Evolutionary conservation across 2,113 vertebrate genomes (phyloP), one percentile per base, ranked within the genome.

Genomic region (Oplegnathus fasciatus): DNA sequence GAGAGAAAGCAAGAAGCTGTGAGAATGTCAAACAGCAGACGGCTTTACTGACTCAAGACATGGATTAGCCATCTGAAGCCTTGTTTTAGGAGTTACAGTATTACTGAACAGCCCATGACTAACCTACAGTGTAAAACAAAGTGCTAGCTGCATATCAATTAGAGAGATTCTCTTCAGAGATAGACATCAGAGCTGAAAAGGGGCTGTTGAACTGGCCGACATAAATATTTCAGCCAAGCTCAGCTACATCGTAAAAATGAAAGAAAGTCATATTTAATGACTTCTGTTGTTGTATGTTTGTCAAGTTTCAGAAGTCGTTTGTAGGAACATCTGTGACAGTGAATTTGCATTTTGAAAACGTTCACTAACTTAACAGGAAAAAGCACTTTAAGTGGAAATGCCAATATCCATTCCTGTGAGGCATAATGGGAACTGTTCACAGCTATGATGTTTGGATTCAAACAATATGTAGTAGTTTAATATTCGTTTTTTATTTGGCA

Each of bases 11-110:
- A 82, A 87, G 82, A 83, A 83, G 89, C 86, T 82, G 82, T 64
- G 90, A 93, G 85, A 88, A 92, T 90, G 85, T 92, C 87, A 94
- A 91, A 91, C 86, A 89, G 86, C 88, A 91, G 89, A 86, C 69
- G 44, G 88, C 82, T 91, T 86, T 85, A 75, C 82, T 32, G 85
- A 90, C 79, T 87, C 75, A 88, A 86, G 82, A 86, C 86, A 65
- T 54, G 80, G 88, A 91, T 92, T 86, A 92, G 77, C 86, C 71
- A 70, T 87, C 77, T 79, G 61, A 88, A 87, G 84, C 80, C 83
- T 80, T 85, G 86, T 91, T 86, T 86, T 46, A 86, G 82, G 70
- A 82, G 67, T 73, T 82, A 72, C 78, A 76, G 75, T 82, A 48
- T 83, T 54, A 78, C 62, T 74, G 85, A 90, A 30, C 58, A 75